Evolutionary conservation across 2,113 vertebrate species (phyloP).

Genomic region (Eolophus roseicapilla): DNA sequence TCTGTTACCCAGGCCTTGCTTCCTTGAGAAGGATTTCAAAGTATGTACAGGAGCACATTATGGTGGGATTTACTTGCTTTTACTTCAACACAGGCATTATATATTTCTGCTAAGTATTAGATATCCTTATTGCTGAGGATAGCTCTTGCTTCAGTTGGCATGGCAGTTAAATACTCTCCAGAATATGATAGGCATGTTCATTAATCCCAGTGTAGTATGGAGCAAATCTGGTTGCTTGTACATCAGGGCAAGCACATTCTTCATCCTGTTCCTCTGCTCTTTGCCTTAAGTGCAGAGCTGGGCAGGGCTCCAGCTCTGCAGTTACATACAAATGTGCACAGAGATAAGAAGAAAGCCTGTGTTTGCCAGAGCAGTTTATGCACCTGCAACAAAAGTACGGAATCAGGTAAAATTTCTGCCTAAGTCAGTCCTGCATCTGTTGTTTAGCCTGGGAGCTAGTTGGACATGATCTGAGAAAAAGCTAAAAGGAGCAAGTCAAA

Average conservation of each 20-base stretch:
- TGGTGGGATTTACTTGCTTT: conserved; percentile 27
- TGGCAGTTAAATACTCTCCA: conserved; percentile 22
- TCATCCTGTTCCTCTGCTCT: neutral
- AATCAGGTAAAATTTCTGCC: neutral
- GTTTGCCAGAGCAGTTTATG: neutral
- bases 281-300: neutral
- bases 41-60: neutral
- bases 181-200: neutral
- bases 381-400: neutral
- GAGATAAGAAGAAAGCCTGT: neutral
- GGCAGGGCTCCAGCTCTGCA: neutral
- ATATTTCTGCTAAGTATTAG: conserved; percentile 2
- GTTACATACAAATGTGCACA: neutral
- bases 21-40: conserved; percentile 29
- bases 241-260: neutral
- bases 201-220: neutral
- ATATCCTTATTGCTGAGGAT: neutral
- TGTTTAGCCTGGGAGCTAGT: neutral
- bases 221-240: neutral
- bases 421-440: neutral
- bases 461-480: neutral
- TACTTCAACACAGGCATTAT: neutral
- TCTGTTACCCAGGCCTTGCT: neutral
- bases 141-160: conserved; percentile 20
- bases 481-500: neutral